phyloP scores from a whole-genome alignment of 2,797 vertebrate species.

The Sebastes trivittatus region DNA sequence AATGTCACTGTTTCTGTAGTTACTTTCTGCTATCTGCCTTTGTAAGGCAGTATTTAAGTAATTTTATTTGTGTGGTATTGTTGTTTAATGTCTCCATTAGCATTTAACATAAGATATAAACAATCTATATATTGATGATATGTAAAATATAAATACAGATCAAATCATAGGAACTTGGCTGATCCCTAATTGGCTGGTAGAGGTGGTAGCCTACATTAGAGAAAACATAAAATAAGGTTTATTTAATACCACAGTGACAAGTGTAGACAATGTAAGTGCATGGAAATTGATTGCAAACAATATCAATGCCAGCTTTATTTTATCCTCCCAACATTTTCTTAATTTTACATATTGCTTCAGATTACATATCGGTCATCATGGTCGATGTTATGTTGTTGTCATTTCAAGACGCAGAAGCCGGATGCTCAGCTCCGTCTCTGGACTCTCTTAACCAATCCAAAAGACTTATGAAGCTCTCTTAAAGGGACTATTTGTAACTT shows the following conservation, averaged over 20 bases:
- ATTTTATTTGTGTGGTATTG: background rate
- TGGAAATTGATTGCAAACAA: background rate
- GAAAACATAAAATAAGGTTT: background rate
- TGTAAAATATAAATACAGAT: background rate
- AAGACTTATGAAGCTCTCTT: too few relatives aligned
- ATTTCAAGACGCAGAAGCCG: background rate
- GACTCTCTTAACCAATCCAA: too few relatives aligned
- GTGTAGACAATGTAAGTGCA: background rate
- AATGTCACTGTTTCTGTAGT: accelerated
- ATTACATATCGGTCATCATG: background rate
- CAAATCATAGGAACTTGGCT: background rate
- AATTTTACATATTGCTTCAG: background rate
- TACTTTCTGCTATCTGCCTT: background rate
- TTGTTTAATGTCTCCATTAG: background rate
- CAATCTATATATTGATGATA: background rate
- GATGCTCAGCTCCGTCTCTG: too few relatives aligned
- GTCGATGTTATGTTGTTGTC: accelerated
- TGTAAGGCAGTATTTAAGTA: background rate
- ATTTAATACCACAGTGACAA: background rate
- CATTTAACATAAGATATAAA: background rate
- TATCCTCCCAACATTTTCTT: background rate
- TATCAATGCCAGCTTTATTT: background rate
- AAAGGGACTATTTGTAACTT: too few relatives aligned
- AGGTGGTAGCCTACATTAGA: background rate
- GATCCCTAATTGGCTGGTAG: background rate